Conservation (phyloP, 2,113 vertebrate species). For the Dipodomys merriami region DNA sequence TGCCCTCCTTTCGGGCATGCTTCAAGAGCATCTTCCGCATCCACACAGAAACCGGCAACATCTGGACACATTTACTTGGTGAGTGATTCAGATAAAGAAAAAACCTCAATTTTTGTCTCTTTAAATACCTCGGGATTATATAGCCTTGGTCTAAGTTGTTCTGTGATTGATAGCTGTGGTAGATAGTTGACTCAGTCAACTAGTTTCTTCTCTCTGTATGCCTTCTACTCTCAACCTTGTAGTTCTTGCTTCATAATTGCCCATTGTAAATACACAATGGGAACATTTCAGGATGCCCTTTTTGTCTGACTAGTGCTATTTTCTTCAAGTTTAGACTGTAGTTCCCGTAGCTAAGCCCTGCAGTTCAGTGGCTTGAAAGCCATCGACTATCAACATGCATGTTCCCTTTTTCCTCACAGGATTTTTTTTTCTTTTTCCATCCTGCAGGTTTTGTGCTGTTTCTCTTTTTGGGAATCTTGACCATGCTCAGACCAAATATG, state of each 20-base stretch:
- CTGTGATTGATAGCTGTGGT: not conserved
- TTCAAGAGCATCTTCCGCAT: constrained; percentile 98
- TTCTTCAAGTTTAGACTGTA: not conserved
- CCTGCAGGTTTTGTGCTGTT: constrained; percentile 94
- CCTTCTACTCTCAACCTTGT: too few species aligned
- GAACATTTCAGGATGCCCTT: not conserved
- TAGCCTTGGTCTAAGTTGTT: not conserved
- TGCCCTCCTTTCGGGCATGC: constrained; percentile 97
- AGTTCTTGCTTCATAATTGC: not conserved
- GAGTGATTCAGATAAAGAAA: constrained; percentile 48
- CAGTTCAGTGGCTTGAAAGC: not conserved
- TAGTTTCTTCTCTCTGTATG: too few species aligned
- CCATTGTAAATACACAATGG: not conserved
- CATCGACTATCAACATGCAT: accelerated
- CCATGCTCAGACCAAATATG: constrained; percentile 97
- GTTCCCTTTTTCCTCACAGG: not conserved
- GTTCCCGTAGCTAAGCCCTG: not conserved
- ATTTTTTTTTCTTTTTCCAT: not conserved
- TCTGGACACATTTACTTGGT: constrained; percentile 98
- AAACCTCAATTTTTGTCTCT: not conserved
- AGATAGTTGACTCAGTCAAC: too few species aligned
- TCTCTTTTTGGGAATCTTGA: constrained; percentile 95
- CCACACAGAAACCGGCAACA: constrained; percentile 98
- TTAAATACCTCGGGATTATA: not conserved
- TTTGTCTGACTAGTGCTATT: not conserved